Conservation (phyloP, 2,797 vertebrate species). For the Danio aesculapii region DNA sequence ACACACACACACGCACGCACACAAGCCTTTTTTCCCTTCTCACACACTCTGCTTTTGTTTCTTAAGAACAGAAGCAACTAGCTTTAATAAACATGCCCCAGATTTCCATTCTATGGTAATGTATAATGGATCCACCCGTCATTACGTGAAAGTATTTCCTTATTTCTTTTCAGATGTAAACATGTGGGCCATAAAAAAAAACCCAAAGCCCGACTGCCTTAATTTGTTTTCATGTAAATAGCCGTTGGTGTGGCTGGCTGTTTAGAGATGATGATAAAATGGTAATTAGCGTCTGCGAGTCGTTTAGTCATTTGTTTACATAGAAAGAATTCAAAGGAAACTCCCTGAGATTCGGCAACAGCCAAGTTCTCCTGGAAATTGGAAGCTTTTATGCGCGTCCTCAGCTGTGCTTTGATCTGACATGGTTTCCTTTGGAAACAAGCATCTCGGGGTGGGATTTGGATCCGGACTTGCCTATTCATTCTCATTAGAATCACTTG, state of each 20-base stretch:
- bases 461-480: conserved; percentile 13
- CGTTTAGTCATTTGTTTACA: conserved; percentile 43
- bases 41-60: not conserved
- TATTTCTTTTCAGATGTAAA: conserved; percentile 41
- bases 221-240: conserved; percentile 58
- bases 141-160: not conserved
- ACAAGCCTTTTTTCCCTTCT: not conserved
- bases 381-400: conserved; percentile 20
- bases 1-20: conserved; percentile 30
- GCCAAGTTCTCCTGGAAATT: conserved; percentile 28
- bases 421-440: conserved; percentile 27
- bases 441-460: conserved; percentile 20
- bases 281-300: conserved; percentile 51
- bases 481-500: conserved; percentile 46
- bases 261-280: conserved; percentile 51
- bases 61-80: not conserved
- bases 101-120: conserved; percentile 12
- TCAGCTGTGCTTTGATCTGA: conserved; percentile 33
- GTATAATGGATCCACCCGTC: conserved; percentile 3
- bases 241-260: conserved; percentile 39
- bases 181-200: conserved; percentile 15
- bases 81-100: conserved; percentile 8
- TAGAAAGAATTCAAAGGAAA: conserved; percentile 44
- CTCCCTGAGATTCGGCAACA: conserved; percentile 20
- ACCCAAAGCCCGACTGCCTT: conserved; percentile 36